Percentiles rank a stretch among this genome's conserved stretches.
Evolutionary conservation across 2,797 vertebrate genomes (phyloP).

Genomic region (Mionectes olivaceus): DNA sequence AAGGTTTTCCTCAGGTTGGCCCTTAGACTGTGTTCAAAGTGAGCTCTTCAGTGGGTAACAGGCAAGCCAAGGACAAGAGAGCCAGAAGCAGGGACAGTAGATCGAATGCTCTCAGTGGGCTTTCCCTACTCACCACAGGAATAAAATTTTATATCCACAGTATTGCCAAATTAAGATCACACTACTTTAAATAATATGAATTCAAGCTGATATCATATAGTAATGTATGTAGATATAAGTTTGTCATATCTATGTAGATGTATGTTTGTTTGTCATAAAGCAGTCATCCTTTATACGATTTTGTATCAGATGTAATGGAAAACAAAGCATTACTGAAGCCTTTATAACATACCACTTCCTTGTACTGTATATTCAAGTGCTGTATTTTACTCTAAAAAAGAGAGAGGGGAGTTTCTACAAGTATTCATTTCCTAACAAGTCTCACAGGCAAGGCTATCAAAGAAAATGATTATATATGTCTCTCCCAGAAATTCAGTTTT

Average conservation of each 20-base stretch:
- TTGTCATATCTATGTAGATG: background rate
- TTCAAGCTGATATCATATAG: background rate
- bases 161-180: background rate
- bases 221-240: background rate
- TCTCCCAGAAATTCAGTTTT: background rate
- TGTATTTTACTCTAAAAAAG: background rate
- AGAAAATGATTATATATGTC: background rate
- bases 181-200: background rate
- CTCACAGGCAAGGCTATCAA: background rate
- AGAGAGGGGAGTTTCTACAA: background rate
- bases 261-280: background rate
- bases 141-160: background rate
- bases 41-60: background rate
- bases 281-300: background rate
- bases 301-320: background rate
- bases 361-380: background rate
- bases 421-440: background rate
- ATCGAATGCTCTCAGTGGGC: background rate
- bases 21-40: background rate
- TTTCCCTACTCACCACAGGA: background rate
- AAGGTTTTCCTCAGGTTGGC: background rate
- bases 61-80: background rate
- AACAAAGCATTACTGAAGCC: background rate
- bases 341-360: background rate
- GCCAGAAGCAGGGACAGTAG: background rate